A percentile compares a stretch with the other conserved stretches of the same genome.
phyloP scores from a whole-genome alignment of 2,797 vertebrate genomes.

The Sebastiscus tertius region DNA sequence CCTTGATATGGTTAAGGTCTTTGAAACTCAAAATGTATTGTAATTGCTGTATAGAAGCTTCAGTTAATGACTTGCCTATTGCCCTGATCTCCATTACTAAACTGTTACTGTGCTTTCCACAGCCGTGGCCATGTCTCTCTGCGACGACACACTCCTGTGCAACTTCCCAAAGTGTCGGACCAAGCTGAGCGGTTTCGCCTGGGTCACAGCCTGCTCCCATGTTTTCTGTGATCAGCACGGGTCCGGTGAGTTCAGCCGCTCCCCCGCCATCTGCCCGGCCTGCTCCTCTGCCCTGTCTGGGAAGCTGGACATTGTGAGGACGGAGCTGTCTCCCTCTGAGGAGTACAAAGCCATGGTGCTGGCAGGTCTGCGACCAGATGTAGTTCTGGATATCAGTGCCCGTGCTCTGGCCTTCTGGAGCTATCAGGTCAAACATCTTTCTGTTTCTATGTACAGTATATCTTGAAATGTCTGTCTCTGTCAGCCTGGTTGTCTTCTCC shows the following conservation, averaged over 20 bases:
- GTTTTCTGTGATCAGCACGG: slow-evolving; percentile 93
- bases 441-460: slow-evolving; percentile 2
- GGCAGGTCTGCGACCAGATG: slow-evolving; percentile 88
- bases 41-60: not conserved
- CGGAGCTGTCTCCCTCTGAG: slow-evolving; percentile 88
- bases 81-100: not conserved
- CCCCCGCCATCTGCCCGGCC: slow-evolving; percentile 88
- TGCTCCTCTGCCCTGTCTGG: slow-evolving; percentile 90
- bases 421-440: slow-evolving; percentile 85
- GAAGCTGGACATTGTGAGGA: slow-evolving; percentile 90
- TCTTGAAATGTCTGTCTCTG: not conserved
- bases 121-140: slow-evolving; percentile 78
- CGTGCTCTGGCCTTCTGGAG: slow-evolving; percentile 92
- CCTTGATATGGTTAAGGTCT: not conserved
- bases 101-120: not conserved
- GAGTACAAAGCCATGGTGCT: slow-evolving; percentile 93
- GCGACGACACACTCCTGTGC: slow-evolving; percentile 89
- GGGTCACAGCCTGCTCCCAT: slow-evolving; percentile 92
- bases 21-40: not conserved
- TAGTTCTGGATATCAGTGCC: slow-evolving; percentile 88
- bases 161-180: slow-evolving; percentile 89
- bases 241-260: slow-evolving; percentile 87
- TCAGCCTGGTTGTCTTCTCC: not conserved
- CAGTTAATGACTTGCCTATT: not conserved
- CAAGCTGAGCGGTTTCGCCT: slow-evolving; percentile 87